Evolutionary conservation across 2,888 invertebrate species (phyloP).

Genomic region (Petrolisthes manimaculis): DNA sequence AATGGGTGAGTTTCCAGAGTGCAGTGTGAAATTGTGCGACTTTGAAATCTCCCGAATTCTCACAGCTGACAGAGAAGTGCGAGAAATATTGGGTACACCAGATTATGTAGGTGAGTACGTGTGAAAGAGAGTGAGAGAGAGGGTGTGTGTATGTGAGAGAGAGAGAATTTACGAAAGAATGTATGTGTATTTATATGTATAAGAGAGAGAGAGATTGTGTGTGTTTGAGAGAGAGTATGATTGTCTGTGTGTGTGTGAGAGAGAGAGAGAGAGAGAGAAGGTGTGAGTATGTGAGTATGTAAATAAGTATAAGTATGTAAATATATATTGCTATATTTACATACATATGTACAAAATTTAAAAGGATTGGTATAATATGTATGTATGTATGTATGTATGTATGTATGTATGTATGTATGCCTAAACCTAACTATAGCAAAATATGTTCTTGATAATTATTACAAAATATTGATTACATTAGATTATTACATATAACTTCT

Average conservation of each 20-base stretch:
- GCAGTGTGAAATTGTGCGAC: constrained; percentile 91
- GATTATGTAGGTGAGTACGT: constrained; percentile 88
- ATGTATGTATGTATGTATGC: not conserved
- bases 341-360: not conserved
- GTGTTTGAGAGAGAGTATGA: too few relatives aligned
- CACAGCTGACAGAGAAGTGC: constrained; percentile 89
- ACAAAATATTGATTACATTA: too few relatives aligned
- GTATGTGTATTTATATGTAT: constrained; percentile 37
- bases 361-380: not conserved
- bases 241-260: constrained; percentile 27
- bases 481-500: too few relatives aligned
- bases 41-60: constrained; percentile 94
- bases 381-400: not conserved
- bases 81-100: constrained; percentile 94
- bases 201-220: too few relatives aligned
- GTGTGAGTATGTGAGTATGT: not conserved
- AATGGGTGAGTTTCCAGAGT: constrained; percentile 81
- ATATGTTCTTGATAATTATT: too few relatives aligned
- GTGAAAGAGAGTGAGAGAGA: not conserved
- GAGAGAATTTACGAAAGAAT: too few relatives aligned
- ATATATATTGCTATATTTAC: not conserved
- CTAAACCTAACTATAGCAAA: too few relatives aligned
- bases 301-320: not conserved
- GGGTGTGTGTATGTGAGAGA: constrained; percentile 18
- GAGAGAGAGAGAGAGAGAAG: not conserved